These are phyloP conservation scores for Trissolcus basalis DNA, from an alignment of 1,140 invertebrate species.

Conservation along the genomic window DNA sequence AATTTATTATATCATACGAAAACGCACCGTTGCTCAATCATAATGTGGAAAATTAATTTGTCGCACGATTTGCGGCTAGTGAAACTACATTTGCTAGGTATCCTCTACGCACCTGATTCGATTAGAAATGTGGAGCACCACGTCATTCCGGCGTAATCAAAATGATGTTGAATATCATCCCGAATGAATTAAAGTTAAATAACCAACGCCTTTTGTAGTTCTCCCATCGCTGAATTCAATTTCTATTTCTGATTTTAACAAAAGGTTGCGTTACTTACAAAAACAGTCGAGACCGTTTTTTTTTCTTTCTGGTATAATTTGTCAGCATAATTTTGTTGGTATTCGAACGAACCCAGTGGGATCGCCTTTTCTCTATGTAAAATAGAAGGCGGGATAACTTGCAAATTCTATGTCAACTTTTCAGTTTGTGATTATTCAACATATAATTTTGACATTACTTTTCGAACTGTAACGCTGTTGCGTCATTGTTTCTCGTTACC, in stretches of 20 bases:
- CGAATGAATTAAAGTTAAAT: conserved; percentile 22
- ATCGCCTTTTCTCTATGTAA: too few relatives aligned
- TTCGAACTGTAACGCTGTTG: too few relatives aligned
- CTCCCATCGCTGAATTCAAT: neutral
- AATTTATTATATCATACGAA: conserved; percentile 35
- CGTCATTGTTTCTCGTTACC: too few relatives aligned
- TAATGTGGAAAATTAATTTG: conserved; percentile 42
- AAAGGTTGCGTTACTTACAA: too few relatives aligned
- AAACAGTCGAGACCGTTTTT: too few relatives aligned
- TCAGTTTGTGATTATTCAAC: too few relatives aligned
- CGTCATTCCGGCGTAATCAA: conserved; percentile 18
- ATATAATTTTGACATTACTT: too few relatives aligned
- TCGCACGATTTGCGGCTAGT: conserved; percentile 29
- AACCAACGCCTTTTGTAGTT: neutral
- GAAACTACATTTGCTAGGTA: conserved; percentile 19
- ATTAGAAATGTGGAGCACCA: conserved; percentile 24
- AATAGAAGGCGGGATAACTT: too few relatives aligned
- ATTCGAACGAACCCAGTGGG: too few relatives aligned
- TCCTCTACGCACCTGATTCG: conserved; percentile 27
- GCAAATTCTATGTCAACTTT: too few relatives aligned
- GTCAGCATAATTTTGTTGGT: too few relatives aligned
- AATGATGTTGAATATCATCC: conserved; percentile 19
- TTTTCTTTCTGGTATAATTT: too few relatives aligned
- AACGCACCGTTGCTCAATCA: conserved; percentile 30
- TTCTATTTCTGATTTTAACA: neutral